Evolutionary conservation across 1,140 invertebrate genomes (phyloP).

Genomic region (Drosophila melanogaster): Release_6_plus_ISO1_MT NT_037436.4:16804001-16804500

Average conservation of each 20-base stretch:
- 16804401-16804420: slow-evolving; percentile 26
- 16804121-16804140: slow-evolving; percentile 60
- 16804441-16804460: slow-evolving; percentile 4
- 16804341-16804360: slow-evolving; percentile 1
- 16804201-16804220: slow-evolving; percentile 54
- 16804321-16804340: slow-evolving; percentile 20
- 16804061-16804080: slow-evolving; percentile 1
- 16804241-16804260: slow-evolving; percentile 21
- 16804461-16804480: slow-evolving; percentile 37
- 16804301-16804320: slow-evolving; percentile 7
- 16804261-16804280: slow-evolving; percentile 40
- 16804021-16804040: slow-evolving; percentile 53
- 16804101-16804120: slow-evolving; percentile 76
- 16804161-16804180: slow-evolving; percentile 24
- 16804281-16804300: slow-evolving; percentile 18
- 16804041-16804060: slow-evolving; percentile 58
- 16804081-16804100: slow-evolving; percentile 52
- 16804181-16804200: slow-evolving; percentile 58
- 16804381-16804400: slow-evolving; percentile 8
- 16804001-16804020: slow-evolving; percentile 33
- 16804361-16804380: slow-evolving; percentile 4
- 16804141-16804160: slow-evolving; percentile 55
- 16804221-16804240: slow-evolving; percentile 51
- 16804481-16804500: not conserved
- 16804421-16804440: slow-evolving; percentile 15